These are phyloP conservation scores for Frieseomelitta varia DNA, from an alignment of 1,140 invertebrate species.

Conservation along the genomic window DNA sequence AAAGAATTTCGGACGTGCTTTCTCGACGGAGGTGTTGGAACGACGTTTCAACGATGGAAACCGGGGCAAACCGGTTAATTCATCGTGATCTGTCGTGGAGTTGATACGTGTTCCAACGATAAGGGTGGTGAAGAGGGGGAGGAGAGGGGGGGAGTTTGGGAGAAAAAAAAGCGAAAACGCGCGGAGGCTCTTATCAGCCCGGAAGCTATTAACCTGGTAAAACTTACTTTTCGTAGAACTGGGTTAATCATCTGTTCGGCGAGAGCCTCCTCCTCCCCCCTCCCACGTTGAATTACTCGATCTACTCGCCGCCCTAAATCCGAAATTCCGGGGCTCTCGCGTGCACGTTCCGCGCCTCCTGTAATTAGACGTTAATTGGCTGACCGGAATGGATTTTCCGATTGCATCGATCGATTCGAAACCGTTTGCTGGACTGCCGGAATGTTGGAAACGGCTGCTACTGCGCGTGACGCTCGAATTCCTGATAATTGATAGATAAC, in stretches of 20 bases:
- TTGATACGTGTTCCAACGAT: slow-evolving; percentile 7
- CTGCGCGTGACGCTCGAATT: background rate
- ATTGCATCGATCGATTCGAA: slow-evolving; percentile 19
- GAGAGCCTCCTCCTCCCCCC: too few species aligned
- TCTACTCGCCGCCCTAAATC: slow-evolving; percentile 21
- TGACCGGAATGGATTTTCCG: slow-evolving; percentile 40
- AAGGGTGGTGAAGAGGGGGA: too few species aligned
- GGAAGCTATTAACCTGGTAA: slow-evolving; percentile 54
- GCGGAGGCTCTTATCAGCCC: slow-evolving; percentile 30
- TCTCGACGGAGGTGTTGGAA: background rate
- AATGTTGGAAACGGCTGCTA: too few species aligned
- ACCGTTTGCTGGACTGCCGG: background rate
- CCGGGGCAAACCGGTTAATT: slow-evolving; percentile 23
- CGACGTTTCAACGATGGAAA: slow-evolving; percentile 1
- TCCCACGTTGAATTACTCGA: slow-evolving; percentile 5
- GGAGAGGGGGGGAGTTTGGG: background rate
- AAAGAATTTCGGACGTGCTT: background rate
- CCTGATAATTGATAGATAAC: background rate
- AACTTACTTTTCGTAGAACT: slow-evolving; percentile 47
- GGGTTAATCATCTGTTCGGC: slow-evolving; percentile 48
- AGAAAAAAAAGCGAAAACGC: background rate
- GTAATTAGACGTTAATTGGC: slow-evolving; percentile 46
- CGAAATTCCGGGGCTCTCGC: background rate
- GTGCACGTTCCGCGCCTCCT: background rate
- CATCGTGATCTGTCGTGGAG: slow-evolving; percentile 13